Percentiles rank a stretch among this genome's conserved stretches.
Conservation (phyloP, 64 coral and sea anemone species). For the Pocillopora damicornis region DNA sequence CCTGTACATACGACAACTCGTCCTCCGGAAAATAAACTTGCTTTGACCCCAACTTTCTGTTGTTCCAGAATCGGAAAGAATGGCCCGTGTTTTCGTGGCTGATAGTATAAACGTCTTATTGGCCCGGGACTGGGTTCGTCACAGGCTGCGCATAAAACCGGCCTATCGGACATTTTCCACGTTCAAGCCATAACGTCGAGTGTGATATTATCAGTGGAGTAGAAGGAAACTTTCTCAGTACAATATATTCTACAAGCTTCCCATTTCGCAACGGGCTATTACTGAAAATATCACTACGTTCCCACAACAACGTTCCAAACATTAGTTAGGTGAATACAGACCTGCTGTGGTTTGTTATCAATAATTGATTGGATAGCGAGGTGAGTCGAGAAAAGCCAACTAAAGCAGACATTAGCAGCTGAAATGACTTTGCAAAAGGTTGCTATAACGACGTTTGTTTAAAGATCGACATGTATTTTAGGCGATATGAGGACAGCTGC, state of each 20-base stretch:
- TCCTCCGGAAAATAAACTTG: conserved; percentile 63
- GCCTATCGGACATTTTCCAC: conserved; percentile 28
- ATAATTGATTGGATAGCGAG: not conserved
- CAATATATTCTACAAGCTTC: no score
- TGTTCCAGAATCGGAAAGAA: conserved; percentile 85
- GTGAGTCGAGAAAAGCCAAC: not conserved
- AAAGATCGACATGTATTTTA: not conserved
- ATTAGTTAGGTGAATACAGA: not conserved
- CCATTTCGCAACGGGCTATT: no score
- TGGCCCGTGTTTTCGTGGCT: conserved; percentile 67
- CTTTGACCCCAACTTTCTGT: conserved; percentile 53
- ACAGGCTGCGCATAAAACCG: conserved; percentile 58
- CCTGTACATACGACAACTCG: conserved; percentile 79
- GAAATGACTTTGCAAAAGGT: not conserved
- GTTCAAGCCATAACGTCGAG: conserved; percentile 5
- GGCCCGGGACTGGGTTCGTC: conserved; percentile 79
- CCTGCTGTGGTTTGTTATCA: conserved; percentile 20
- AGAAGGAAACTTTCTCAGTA: no score
- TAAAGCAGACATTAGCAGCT: not conserved
- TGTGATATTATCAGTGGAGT: no score
- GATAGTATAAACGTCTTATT: conserved; percentile 85
- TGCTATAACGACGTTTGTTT: not conserved
- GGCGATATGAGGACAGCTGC: conserved; percentile 4
- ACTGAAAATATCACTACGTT: not conserved
- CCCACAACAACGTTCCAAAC: conserved; percentile 34